Evolutionary conservation across 2,888 invertebrate species (phyloP), one percentile per base, ranked within the genome.

Genomic region (Nycteola revayana): DNA sequence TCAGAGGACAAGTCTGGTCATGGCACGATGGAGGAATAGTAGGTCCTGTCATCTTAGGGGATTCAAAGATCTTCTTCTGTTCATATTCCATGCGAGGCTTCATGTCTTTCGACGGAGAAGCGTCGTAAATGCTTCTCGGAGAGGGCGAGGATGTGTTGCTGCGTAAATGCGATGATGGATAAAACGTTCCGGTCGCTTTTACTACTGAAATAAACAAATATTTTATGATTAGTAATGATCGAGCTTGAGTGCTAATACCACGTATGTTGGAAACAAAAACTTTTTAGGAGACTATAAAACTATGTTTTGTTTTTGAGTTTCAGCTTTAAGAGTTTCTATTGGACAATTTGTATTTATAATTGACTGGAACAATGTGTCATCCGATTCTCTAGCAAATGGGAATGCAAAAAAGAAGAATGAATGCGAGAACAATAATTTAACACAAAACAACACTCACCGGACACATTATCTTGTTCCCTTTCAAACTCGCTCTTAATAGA

Each of bases 171-270:
- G 94, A 94, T 65, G 95, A 92, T 72, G 96, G 96, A 89, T 95
- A 96, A 90, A 95, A 96, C 80, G 96, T 96, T 82, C 96, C 96
- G 70, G 95, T 93, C 85, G 96, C 95, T 93, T 96, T 96, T 90
- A 96, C 95, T 91, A 96, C 94, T 95, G 93, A 89, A 93, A 93
- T 68, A 38, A 84, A 57, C 14, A 39, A 61, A 14, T 25, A 27
- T 42, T 46, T 56, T 32, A 35, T 36, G 41, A 49, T 60, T 29
- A 52, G 48, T 45, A 14, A 14, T 22, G 21, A 21, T 21, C 14
- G n/a, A n/a, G n/a, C n/a, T n/a, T n/a, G n/a, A n/a, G n/a, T n/a
- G n/a, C n/a, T n/a, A n/a, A n/a, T n/a, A n/a, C n/a, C n/a, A n/a
- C n/a, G n/a, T n/a, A n/a, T n/a, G n/a, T n/a, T n/a, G n/a, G n/a